Base-by-base conservation (phyloP, 2,888 invertebrate species). In the Ptychoptera contaminata region DNA sequence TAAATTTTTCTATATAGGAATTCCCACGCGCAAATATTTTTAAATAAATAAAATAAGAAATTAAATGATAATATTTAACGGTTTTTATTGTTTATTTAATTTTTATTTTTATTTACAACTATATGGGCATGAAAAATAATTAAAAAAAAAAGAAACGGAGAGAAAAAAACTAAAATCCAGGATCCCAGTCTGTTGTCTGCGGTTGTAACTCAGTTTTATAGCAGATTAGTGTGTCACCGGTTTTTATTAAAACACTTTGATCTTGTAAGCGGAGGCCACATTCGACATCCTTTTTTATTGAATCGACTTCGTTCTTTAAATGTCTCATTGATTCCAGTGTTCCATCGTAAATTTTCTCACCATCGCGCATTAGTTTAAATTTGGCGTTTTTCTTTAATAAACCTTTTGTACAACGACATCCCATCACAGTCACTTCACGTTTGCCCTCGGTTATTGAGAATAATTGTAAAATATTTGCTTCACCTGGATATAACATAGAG, bases 211-310 rank as follows among this genome's bases (percentile, higher is more conserved):
- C 73, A 52, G 73, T 65, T 54, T 73, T 71, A 61, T 82, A 91
- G 62, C 92, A 93, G 23, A 83, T 60, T 6, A 96, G 63, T 0
- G 63, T 66, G 62, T 97, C 96, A 0, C 87, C 90, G 0, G 77
- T 68, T 61, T 79, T 62, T 46, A 87, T 79, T 23, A 68, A 58
- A 29, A 88, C 53, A 1, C 64, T 58, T 1, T 66, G 56, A 55
- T 86, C 79, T 2, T 73, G 72, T 44, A 96, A 70, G 48, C 80
- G 77, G 29, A 97, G 59, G 0, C 96, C 96, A 63, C 96, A 96
- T 60, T 97, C 94, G 47, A 79, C 74, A 58, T 86, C 86, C 40
- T 76, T 78, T 59, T 85, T 86, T 35, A 96, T 77, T 0, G 75
- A 71, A 6, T 79, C 78, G 4, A 91, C 88, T 65, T 94, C 93